A percentile compares a stretch with the other conserved stretches of the same genome.
phyloP scores from a whole-genome alignment of 2,113 vertebrate genomes.

The Laterallus jamaicensis region DNA sequence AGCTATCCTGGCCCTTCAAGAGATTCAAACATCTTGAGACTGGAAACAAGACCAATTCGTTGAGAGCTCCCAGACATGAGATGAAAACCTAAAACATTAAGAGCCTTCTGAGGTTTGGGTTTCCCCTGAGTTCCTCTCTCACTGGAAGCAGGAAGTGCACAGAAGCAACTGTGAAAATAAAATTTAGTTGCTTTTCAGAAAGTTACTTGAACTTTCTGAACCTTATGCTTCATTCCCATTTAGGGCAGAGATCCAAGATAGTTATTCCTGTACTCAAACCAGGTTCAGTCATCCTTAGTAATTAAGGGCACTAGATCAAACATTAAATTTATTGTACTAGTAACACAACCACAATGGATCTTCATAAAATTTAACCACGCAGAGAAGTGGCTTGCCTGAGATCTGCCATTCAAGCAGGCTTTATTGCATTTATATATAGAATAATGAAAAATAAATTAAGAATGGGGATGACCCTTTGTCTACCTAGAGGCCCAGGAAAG shows the following conservation, averaged over 20 bases:
- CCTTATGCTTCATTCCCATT: background rate
- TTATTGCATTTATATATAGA: conserved; percentile 60
- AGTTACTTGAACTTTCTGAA: conserved; percentile 40
- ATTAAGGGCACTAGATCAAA: conserved; percentile 54
- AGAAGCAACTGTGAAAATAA: conserved; percentile 42
- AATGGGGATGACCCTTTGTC: conserved; percentile 49
- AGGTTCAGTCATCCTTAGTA: conserved; percentile 26
- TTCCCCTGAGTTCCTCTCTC: conserved; percentile 20
- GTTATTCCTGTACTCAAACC: conserved; percentile 22
- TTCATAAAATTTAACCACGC: conserved; percentile 16
- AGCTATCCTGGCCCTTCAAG: background rate
- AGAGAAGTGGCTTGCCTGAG: conserved; percentile 8
- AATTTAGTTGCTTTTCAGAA: conserved; percentile 10
- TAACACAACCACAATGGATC: conserved; percentile 32
- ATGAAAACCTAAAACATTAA: conserved; percentile 23
- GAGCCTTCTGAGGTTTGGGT: conserved; percentile 37
- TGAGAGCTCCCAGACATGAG: background rate
- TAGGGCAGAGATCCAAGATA: conserved; percentile 26
- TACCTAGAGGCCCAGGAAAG: conserved; percentile 44
- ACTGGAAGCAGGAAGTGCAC: conserved; percentile 19
- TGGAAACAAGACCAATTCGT: background rate
- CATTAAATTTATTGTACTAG: conserved; percentile 28
- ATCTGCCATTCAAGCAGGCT: conserved; percentile 30
- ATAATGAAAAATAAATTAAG: conserved; percentile 66
- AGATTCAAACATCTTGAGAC: background rate